Percentiles rank a stretch among this genome's conserved stretches.
phyloP scores from a whole-genome alignment of 2,888 invertebrate species.

The Habroteleia sp. region DNA sequence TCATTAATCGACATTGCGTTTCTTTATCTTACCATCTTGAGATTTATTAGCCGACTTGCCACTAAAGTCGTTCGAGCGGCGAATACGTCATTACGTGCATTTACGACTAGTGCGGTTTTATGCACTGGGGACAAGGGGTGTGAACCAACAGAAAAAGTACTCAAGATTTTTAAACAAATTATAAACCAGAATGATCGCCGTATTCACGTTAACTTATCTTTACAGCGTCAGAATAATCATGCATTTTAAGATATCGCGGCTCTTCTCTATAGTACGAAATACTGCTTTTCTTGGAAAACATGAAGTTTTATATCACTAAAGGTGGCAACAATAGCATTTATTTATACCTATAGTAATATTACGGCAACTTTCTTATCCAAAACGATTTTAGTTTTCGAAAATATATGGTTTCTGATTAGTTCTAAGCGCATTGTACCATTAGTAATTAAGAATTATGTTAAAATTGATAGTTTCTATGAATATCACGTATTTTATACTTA shows the following conservation, averaged over 20 bases:
- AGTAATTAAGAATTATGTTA: too few relatives aligned
- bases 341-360: too few relatives aligned
- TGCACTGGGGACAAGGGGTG: slow-evolving; percentile 13
- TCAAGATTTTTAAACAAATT: slow-evolving; percentile 32
- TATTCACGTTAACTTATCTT: slow-evolving; percentile 45
- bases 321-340: too few relatives aligned
- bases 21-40: slow-evolving; percentile 59
- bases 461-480: too few relatives aligned
- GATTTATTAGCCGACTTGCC: slow-evolving; percentile 52
- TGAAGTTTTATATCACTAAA: too few relatives aligned
- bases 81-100: slow-evolving; percentile 48
- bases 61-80: slow-evolving; percentile 40
- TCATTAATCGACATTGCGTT: slow-evolving; percentile 55
- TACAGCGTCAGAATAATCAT: slow-evolving; percentile 9
- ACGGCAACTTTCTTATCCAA: too few relatives aligned
- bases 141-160: slow-evolving; percentile 7
- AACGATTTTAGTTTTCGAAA: too few relatives aligned
- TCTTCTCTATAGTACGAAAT: slow-evolving; percentile 10
- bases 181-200: slow-evolving; percentile 38
- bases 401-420: too few relatives aligned
- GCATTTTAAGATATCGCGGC: slow-evolving; percentile 29
- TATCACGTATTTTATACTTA: too few relatives aligned
- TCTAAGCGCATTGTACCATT: too few relatives aligned
- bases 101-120: slow-evolving; percentile 45
- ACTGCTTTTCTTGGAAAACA: neutral